Conservation (phyloP, 2,888 invertebrate species). For the Neoaliturus tenellus region DNA sequence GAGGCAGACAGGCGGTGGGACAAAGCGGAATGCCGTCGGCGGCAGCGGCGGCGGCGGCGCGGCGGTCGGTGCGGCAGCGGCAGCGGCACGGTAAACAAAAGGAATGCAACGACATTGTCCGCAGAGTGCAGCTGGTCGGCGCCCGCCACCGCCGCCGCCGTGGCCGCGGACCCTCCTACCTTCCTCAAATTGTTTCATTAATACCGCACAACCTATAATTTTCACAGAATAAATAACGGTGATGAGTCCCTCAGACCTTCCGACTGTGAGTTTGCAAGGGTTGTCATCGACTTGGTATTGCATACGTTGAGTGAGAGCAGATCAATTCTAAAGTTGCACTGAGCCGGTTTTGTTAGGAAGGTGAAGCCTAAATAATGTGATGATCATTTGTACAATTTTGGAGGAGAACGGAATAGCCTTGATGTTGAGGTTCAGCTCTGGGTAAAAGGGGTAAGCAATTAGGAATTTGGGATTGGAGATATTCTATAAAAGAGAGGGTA, state of each 20-base stretch:
- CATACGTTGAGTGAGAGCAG: no score
- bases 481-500: no score
- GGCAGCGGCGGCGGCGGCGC: neutral
- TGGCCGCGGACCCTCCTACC: slow-evolving; percentile 16
- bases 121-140: slow-evolving; percentile 41
- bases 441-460: no score
- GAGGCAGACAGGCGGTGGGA: neutral
- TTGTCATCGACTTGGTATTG: no score
- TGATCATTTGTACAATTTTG: no score
- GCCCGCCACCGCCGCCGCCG: slow-evolving; percentile 26
- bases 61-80: neutral
- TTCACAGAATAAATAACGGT: slow-evolving; percentile 28
- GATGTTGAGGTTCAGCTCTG: no score
- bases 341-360: no score
- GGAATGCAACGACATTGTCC: slow-evolving; percentile 55
- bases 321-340: no score
- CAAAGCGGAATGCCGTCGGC: slow-evolving; percentile 40
- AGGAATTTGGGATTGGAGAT: no score
- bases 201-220: slow-evolving; percentile 43
- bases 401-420: no score
- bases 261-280: neutral
- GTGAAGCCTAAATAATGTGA: no score
- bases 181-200: slow-evolving; percentile 55
- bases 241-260: neutral
- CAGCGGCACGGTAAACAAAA: slow-evolving; percentile 54